phyloP scores from a whole-genome alignment of 2,113 vertebrate genomes.

The Macrotus californicus region DNA sequence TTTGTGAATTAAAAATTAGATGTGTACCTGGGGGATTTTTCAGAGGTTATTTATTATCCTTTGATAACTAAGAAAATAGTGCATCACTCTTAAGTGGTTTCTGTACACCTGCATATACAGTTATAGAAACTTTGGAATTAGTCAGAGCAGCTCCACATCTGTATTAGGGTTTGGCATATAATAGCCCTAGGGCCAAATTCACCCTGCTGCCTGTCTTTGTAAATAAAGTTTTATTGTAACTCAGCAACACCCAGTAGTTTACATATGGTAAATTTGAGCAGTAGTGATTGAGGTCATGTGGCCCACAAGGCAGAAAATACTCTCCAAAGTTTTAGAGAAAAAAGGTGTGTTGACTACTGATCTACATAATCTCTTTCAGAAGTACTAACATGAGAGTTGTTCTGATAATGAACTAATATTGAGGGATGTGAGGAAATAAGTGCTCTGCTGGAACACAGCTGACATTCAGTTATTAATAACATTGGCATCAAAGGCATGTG shows the following conservation, averaged over 20 bases:
- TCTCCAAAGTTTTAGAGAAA: background rate
- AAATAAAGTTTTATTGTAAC: background rate
- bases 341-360: background rate
- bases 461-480: background rate
- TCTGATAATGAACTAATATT: background rate
- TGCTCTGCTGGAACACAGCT: background rate
- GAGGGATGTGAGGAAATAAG: background rate
- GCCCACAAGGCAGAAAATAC: background rate
- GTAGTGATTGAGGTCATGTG: background rate
- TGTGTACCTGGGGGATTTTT: background rate
- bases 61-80: background rate
- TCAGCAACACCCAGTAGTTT: background rate
- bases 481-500: background rate
- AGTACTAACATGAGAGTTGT: background rate
- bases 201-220: background rate
- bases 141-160: background rate
- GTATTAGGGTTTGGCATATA: background rate
- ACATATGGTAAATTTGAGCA: background rate
- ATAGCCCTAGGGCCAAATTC: background rate
- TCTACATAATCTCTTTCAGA: background rate
- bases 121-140: background rate
- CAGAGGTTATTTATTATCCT: background rate
- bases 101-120: background rate
- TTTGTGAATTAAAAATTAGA: slow-evolving; percentile 7
- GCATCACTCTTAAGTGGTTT: background rate